phyloP scores from a whole-genome alignment of 2,888 invertebrate genomes.

The Electrophaes corylata region DNA sequence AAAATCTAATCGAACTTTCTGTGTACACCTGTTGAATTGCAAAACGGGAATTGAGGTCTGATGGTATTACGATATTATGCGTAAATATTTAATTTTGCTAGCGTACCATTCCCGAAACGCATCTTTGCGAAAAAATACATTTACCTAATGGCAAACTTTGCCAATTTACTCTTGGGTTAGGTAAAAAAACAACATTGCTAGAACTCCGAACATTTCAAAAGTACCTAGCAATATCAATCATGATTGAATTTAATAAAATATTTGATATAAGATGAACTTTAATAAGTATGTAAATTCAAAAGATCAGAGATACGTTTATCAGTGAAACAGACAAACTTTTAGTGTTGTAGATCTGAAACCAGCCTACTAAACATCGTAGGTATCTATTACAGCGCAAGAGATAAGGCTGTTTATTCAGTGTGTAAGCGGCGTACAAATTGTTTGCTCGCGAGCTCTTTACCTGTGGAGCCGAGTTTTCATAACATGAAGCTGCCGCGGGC shows the following conservation, averaged over 20 bases:
- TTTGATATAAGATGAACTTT: slow-evolving; percentile 7
- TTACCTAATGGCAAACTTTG: slow-evolving; percentile 14
- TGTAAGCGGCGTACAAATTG: slow-evolving; percentile 79
- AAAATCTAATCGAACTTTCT: slow-evolving; percentile 47
- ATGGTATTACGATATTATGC: slow-evolving; percentile 43
- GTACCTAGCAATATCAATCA: slow-evolving; percentile 11
- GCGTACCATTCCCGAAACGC: slow-evolving; percentile 31
- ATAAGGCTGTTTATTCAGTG: slow-evolving; percentile 76
- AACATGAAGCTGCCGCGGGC: slow-evolving; percentile 71
- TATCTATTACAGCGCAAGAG: slow-evolving; percentile 59
- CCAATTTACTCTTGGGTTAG: slow-evolving; percentile 18
- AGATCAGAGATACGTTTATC: slow-evolving; percentile 12
- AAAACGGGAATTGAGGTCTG: slow-evolving; percentile 44
- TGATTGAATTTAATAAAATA: slow-evolving; percentile 1
- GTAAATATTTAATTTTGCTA: slow-evolving; percentile 42
- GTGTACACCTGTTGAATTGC: slow-evolving; percentile 44
- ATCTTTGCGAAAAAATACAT: slow-evolving; percentile 17
- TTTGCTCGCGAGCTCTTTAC: slow-evolving; percentile 72
- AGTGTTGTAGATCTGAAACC: slow-evolving; percentile 46
- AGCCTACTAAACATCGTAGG: slow-evolving; percentile 53
- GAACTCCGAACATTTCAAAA: slow-evolving; percentile 5
- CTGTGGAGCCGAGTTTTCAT: slow-evolving; percentile 74
- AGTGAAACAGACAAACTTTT: slow-evolving; percentile 25
- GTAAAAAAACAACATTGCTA: slow-evolving; percentile 17
- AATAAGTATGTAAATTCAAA: not conserved